Evolutionary conservation across 2,888 invertebrate genomes (phyloP).

Genomic region (Polyommatus icarus): DNA sequence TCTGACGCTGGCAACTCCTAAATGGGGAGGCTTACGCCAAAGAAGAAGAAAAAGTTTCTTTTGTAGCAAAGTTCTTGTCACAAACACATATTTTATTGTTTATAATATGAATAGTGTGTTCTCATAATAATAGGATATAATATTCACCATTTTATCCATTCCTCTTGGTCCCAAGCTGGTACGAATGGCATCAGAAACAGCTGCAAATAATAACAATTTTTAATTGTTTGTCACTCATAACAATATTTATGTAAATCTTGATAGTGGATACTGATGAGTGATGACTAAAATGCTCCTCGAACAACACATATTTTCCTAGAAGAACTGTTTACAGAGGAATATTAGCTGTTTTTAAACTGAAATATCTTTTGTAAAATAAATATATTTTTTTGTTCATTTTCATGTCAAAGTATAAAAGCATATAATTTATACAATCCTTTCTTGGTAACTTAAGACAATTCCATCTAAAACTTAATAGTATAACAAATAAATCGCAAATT

Average conservation of each 20-base stretch:
- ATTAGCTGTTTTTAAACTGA: not conserved
- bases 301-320: not conserved
- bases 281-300: not conserved
- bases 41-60: too few species aligned
- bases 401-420: not conserved
- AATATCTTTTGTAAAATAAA: not conserved
- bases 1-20: too few species aligned
- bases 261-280: not conserved
- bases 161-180: slow-evolving; percentile 99
- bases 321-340: not conserved
- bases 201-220: slow-evolving; percentile 69
- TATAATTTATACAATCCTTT: not conserved
- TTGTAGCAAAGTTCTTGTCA: too few species aligned
- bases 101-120: too few species aligned
- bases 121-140: slow-evolving; percentile 32
- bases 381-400: not conserved
- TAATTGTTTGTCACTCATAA: not conserved
- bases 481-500: not conserved
- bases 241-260: not conserved
- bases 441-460: not conserved
- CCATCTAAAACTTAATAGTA: not conserved
- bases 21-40: too few species aligned
- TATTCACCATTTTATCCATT: slow-evolving; percentile 98
- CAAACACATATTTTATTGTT: too few species aligned
- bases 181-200: slow-evolving; percentile 98